Evolutionary conservation across 2,797 vertebrate species (phyloP), one percentile per base, ranked within the genome.

Genomic region (Pipistrellus pygmaeus): DNA sequence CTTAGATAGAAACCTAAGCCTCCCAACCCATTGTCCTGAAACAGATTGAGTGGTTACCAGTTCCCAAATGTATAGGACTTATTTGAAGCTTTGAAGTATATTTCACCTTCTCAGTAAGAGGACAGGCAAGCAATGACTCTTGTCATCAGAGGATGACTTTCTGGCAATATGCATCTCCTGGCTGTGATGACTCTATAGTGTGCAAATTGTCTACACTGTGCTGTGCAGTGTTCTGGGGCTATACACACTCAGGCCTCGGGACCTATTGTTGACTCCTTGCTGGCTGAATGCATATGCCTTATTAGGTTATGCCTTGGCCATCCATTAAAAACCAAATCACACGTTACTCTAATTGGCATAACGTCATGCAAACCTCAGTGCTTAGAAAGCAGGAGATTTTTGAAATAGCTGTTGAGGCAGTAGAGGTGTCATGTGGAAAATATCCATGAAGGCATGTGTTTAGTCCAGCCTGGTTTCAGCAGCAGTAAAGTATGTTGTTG

Each of bases 401-500:
- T 53, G 48, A 88, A 53, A 71, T 64, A 35, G 30, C 30, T 55
- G 2, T 51, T 60, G 51, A 41, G 91, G 44, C 69, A 80, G 48
- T 44, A 62, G 30, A 81, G 53, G 80, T 81, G 35, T 25, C 72
- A 38, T 18, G 48, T 69, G 77, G 75, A 93, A 96, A 88, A 76
- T 69, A 78, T 4, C 12, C 75, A 23, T 3, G 41, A 83, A 87
- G 5, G 0, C 1, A 3, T 69, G 64, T 91, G 3, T 89, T 93
- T 93, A 81, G 51, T 86, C 57, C 23, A 76, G 23, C 57, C 53
- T 46, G 14, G 48, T 48, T 93, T 66, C 32, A 95, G n/a, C 46
- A 95, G 48, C 83, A 90, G 92, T 92, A 38, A 92, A 96, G 94
- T 87, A 88, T 5, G 8, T 15, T 95, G 12, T 88, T 77, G 1